phyloP scores from a whole-genome alignment of 1,140 invertebrate genomes.

The Pissodes strobi region DNA sequence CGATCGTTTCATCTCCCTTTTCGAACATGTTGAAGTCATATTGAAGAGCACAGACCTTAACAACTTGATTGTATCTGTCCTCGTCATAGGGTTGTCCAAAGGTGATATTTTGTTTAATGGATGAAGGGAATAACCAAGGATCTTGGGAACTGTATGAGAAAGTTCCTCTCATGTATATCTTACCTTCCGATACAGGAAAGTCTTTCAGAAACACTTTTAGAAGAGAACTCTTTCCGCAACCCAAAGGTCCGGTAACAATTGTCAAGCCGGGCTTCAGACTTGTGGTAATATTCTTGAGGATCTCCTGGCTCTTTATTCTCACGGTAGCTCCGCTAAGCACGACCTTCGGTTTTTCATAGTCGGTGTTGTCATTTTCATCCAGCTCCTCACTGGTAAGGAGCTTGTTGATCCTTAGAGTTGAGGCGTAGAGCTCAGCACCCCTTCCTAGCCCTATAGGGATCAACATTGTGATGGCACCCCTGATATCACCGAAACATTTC shows the following conservation, averaged over 20 bases:
- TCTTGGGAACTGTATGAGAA: conserved; percentile 81
- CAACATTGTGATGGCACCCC: conserved; percentile 73
- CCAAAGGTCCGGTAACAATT: conserved; percentile 77
- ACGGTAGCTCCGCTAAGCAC: conserved; percentile 41
- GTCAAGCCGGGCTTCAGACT: conserved; percentile 61
- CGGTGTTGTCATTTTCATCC: conserved; percentile 5
- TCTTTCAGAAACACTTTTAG: conserved; percentile 75
- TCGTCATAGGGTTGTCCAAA: conserved; percentile 59
- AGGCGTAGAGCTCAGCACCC: conserved; percentile 57
- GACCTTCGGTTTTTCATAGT: conserved; percentile 24
- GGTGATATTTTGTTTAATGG: conserved; percentile 66
- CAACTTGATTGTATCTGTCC: conserved; percentile 42
- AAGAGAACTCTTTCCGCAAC: conserved; percentile 80
- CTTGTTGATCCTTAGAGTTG: conserved; percentile 39
- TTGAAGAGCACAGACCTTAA: conserved; percentile 40
- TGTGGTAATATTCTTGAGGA: conserved; percentile 56
- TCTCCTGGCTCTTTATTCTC: conserved; percentile 48
- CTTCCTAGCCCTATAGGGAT: conserved; percentile 73
- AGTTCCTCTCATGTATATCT: conserved; percentile 58
- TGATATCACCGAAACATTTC: conserved; percentile 74
- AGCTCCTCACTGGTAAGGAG: conserved; percentile 40
- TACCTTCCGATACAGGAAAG: conserved; percentile 65
- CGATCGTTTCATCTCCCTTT: conserved; percentile 74
- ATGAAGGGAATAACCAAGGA: conserved; percentile 74
- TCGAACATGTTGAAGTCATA: conserved; percentile 43